A percentile compares a stretch with the other conserved stretches of the same genome.
Conservation (phyloP, 2,113 vertebrate genomes). For the Prionailurus bengalensis region DNA sequence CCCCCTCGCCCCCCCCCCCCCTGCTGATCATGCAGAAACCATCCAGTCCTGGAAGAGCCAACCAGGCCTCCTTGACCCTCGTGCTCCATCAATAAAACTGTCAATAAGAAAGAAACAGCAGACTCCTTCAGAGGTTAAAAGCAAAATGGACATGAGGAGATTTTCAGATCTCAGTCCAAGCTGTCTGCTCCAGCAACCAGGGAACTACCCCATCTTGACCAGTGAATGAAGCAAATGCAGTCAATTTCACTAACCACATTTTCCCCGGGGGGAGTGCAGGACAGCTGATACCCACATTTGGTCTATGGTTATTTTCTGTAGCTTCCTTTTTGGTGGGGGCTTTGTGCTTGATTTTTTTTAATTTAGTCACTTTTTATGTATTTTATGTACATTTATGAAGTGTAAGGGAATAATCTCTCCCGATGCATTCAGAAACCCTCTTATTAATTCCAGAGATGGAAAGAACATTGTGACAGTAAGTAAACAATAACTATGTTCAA, state of each 20-base stretch:
- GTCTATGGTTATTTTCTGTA: neutral
- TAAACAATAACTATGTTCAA: constrained; percentile 23
- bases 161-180: constrained; percentile 13
- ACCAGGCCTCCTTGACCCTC: neutral
- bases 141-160: neutral
- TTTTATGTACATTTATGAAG: constrained; percentile 69
- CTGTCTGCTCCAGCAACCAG: neutral
- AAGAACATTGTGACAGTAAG: constrained; percentile 51
- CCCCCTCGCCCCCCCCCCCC: neutral
- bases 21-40: neutral
- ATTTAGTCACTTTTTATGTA: constrained; percentile 56
- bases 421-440: constrained; percentile 52
- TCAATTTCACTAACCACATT: neutral
- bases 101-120: neutral
- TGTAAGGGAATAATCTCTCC: neutral
- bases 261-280: neutral
- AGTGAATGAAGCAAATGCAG: neutral
- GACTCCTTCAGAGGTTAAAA: constrained; percentile 8
- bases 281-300: neutral
- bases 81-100: neutral
- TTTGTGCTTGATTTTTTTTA: neutral
- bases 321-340: neutral
- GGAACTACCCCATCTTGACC: neutral
- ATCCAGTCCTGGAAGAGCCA: neutral
- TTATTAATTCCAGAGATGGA: constrained; percentile 71